Evolutionary conservation across 2,888 invertebrate species (phyloP).

Genomic region (Acronicta psi): DNA sequence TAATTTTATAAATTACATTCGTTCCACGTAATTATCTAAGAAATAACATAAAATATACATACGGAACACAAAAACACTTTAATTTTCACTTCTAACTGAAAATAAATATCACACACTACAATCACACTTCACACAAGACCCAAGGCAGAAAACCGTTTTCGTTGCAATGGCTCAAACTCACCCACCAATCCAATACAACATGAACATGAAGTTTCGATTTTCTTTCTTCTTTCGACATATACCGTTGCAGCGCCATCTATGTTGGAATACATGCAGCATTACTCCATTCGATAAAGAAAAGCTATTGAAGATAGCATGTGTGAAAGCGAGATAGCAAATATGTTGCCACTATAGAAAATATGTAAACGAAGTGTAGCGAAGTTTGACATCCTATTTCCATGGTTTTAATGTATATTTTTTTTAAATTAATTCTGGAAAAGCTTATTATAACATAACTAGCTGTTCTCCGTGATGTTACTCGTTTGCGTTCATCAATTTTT

Average conservation of each 20-base stretch:
- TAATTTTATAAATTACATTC: conserved; percentile 29
- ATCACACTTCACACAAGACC: conserved; percentile 85
- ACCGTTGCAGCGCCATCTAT: conserved; percentile 68
- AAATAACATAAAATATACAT: conserved; percentile 68
- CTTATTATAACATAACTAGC: too few relatives aligned
- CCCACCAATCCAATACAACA: conserved; percentile 57
- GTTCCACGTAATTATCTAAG: conserved; percentile 41
- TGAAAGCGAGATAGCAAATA: conserved; percentile 17
- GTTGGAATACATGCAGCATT: neutral
- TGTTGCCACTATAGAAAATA: conserved; percentile 20
- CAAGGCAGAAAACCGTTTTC: conserved; percentile 87
- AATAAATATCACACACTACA: conserved; percentile 81
- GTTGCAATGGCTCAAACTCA: conserved; percentile 73
- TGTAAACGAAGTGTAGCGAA: too few relatives aligned
- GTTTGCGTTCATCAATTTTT: too few relatives aligned
- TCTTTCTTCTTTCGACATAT: conserved; percentile 64
- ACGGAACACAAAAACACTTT: conserved; percentile 81
- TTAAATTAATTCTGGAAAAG: too few relatives aligned
- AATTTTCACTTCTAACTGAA: conserved; percentile 73
- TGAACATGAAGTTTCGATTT: conserved; percentile 74
- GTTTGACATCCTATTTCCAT: too few relatives aligned
- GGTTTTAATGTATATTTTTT: too few relatives aligned
- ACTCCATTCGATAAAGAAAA: conserved; percentile 18
- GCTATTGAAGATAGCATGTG: conserved; percentile 11
- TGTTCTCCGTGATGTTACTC: too few relatives aligned